Conservation (phyloP, 2,113 vertebrate genomes). For the human region DNA sequence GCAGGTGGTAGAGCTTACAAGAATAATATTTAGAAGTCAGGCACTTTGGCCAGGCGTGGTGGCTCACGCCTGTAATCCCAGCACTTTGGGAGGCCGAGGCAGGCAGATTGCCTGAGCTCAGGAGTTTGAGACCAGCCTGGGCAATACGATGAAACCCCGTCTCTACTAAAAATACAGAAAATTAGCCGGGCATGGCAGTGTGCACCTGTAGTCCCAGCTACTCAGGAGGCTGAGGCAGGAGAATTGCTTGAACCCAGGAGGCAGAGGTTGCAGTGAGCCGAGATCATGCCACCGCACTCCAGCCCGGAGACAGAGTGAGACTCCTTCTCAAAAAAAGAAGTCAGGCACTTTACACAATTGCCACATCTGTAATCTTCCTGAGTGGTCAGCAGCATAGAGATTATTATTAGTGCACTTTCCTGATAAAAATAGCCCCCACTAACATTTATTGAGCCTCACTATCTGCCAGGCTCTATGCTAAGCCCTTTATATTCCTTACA, state of each 20-base stretch:
- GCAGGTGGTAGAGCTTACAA: background rate
- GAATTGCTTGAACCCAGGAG: no score
- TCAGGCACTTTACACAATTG: background rate
- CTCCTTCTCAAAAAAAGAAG: background rate
- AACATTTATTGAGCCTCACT: background rate
- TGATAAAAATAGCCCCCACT: slow-evolving; percentile 44
- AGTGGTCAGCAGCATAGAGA: background rate
- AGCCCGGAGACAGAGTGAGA: no score
- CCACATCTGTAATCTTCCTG: background rate
- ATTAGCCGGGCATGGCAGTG: no score
- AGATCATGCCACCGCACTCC: no score
- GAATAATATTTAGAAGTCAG: background rate
- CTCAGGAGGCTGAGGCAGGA: no score
- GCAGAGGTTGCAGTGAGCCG: no score
- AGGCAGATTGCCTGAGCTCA: no score
- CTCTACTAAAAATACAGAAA: no score
- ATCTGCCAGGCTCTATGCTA: background rate
- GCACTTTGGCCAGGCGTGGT: background rate
- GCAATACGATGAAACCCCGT: fast-evolving
- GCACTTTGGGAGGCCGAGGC: no score
- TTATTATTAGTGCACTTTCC: background rate
- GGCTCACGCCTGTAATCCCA: no score
- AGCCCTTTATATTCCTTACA: background rate
- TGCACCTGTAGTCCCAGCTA: no score
- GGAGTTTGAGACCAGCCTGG: no score